Evolutionary conservation across 2,888 invertebrate genomes (phyloP).

Genomic region (Hoplodrina ambigua): DNA sequence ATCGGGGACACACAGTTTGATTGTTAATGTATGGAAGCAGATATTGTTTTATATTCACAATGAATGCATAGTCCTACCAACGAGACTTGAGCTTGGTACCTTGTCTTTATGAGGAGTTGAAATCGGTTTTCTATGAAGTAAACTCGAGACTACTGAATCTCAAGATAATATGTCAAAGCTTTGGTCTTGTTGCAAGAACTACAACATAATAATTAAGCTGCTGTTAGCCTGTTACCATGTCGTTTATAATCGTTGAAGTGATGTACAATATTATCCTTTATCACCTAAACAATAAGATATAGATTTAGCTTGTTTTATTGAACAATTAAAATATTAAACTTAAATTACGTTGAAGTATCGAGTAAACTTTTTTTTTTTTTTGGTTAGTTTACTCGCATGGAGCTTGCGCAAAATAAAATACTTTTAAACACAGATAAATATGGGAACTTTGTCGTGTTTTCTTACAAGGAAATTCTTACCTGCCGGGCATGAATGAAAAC

Average conservation of each 20-base stretch:
- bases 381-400: neutral
- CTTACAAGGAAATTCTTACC: slow-evolving; percentile 16
- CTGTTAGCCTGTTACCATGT: neutral
- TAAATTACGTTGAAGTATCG: neutral
- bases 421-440: neutral
- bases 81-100: neutral
- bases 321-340: neutral
- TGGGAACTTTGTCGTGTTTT: neutral
- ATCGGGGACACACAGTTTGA: slow-evolving; percentile 48
- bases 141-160: too few species aligned
- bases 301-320: too few species aligned
- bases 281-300: too few species aligned
- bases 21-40: slow-evolving; percentile 52
- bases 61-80: neutral
- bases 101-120: neutral
- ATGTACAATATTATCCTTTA: neutral
- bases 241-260: neutral
- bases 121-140: neutral
- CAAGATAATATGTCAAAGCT: neutral
- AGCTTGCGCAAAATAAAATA: neutral
- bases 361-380: neutral
- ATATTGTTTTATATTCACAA: slow-evolving; percentile 25
- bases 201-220: neutral
- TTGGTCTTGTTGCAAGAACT: neutral
- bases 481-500: slow-evolving; percentile 1